Percentiles rank a stretch among this genome's conserved stretches.
Conservation (phyloP, 2,797 vertebrate species). For the Hapalemur alaotrensis region DNA sequence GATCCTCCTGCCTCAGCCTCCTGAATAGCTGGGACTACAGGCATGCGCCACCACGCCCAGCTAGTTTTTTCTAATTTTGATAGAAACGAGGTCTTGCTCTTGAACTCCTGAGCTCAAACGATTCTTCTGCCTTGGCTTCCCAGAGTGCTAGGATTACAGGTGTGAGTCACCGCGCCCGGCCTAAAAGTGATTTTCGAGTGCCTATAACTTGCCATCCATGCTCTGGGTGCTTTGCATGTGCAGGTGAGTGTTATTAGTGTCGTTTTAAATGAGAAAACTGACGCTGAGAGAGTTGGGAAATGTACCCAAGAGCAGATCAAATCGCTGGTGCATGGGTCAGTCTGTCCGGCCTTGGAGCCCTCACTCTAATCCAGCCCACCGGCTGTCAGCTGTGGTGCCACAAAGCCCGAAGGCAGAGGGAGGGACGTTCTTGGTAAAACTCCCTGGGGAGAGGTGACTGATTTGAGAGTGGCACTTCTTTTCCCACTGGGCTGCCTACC, state of each 20-base stretch:
- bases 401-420: accelerated
- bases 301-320: accelerated
- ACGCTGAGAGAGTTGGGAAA: background rate
- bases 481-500: background rate
- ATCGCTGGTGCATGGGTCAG: background rate
- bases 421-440: background rate
- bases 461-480: accelerated
- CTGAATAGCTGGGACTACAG: too few species aligned
- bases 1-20: too few species aligned
- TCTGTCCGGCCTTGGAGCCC: background rate
- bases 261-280: background rate
- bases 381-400: accelerated
- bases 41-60: accelerated
- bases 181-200: too few species aligned
- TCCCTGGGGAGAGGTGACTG: accelerated
- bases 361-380: accelerated
- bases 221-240: accelerated
- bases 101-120: too few species aligned
- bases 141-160: too few species aligned
- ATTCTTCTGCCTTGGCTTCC: too few species aligned
- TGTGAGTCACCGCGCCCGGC: accelerated
- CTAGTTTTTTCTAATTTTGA: too few species aligned
- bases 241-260: accelerated
- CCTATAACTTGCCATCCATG: accelerated
- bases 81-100: too few species aligned